Base-by-base conservation (phyloP, 2,888 invertebrate genomes). In the Volucella inanis region DNA sequence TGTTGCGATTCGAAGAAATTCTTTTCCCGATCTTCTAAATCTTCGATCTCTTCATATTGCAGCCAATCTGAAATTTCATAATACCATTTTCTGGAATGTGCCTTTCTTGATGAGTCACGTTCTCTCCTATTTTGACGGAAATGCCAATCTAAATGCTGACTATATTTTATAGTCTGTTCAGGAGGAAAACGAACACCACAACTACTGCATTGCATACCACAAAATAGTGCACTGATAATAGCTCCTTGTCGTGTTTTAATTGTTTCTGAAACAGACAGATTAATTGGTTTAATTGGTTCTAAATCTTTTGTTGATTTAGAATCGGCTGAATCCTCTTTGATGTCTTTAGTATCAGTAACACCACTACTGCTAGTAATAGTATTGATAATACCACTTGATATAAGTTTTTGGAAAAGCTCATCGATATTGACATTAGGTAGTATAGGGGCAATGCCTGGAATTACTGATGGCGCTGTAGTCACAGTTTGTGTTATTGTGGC, bases 131-230 rank as follows among this genome's bases (percentile, higher is more conserved):
- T 99, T 92, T 98, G 97, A 0, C 98, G 93, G 93, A 99, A 99
- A 93, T 99, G 99, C 99, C 99, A 99, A 93, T 99, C 99, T 81
- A 99, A 94, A 93, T 99, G 99, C 91, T 97, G 97, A 89, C 96
- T 96, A 92, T 99, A 99, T 86, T 96, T 95, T 88, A 96, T 96
- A 9, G 96, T 97, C 90, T 96, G 96, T 92, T 97, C 97, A 0
- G 97, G 96, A 12, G 97, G 96, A 92, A 99, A 99, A 57, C 99
- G 94, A 82, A 97, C 95, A 43, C 99, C 99, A 93, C 99, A 99
- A 67, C 98, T 97, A 87, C 97, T 96, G 93, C 99, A 99, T 90
- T 98, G 99, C 94, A 98, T 96, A 52, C 99, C 99, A 75, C 95
- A 94, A 92, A 97, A 98, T 31, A 98, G 92, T 8, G 92, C 92